These are phyloP conservation scores for Temnothorax rugatulus DNA, from an alignment of 2,888 invertebrate genomes.

Conservation along the genomic window DNA sequence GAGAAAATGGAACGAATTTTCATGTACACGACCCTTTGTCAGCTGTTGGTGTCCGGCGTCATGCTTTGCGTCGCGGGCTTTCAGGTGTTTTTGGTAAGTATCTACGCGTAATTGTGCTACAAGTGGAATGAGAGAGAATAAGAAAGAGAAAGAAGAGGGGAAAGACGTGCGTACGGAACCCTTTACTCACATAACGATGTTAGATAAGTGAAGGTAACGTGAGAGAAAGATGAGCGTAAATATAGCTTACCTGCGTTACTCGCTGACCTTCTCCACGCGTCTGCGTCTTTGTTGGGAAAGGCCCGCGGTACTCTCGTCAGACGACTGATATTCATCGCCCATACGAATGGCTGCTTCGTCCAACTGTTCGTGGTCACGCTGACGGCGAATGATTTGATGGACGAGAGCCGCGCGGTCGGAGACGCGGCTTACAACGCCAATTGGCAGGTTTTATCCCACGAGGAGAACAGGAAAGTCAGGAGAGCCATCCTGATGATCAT, in stretches of 20 bases:
- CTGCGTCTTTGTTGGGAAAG: constrained; percentile 49
- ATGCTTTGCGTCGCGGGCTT: constrained; percentile 74
- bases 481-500: constrained; percentile 62
- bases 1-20: constrained; percentile 67
- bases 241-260: background rate
- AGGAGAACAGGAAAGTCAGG: constrained; percentile 30
- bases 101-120: background rate
- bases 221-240: background rate
- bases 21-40: constrained; percentile 62
- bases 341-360: constrained; percentile 52
- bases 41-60: constrained; percentile 65
- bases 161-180: background rate
- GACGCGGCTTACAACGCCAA: constrained; percentile 49
- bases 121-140: no score
- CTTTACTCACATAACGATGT: background rate
- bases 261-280: constrained; percentile 7
- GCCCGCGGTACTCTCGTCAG: constrained; percentile 52
- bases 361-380: constrained; percentile 64
- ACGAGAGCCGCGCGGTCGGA: constrained; percentile 55
- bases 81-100: constrained; percentile 72
- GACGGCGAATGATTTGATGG: constrained; percentile 57
- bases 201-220: background rate
- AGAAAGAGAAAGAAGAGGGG: background rate
- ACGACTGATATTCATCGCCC: constrained; percentile 62
- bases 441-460: constrained; percentile 34